Percentiles rank a stretch among this genome's conserved stretches.
Evolutionary conservation across 30 jellyfish, hydroid and myxozoan genomes (phyloP).

Genomic region (Chrysaora quinquecirrha): DNA sequence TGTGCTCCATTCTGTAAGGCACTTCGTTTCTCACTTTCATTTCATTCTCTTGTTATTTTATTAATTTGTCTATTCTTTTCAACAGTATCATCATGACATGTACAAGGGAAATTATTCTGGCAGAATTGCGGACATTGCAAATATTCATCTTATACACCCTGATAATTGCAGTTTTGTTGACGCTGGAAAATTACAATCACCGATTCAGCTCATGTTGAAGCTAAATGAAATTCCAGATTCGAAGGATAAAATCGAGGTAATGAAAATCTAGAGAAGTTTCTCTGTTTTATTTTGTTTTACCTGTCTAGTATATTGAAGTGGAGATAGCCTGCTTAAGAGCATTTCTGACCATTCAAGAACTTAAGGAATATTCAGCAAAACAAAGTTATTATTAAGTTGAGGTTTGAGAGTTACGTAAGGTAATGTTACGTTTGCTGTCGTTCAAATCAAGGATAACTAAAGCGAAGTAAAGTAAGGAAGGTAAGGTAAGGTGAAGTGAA

Average conservation of each 20-base stretch:
- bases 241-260: slow-evolving; percentile 52
- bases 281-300: background rate
- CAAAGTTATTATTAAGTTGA: background rate
- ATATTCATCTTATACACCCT: slow-evolving; percentile 38
- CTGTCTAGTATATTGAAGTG: background rate
- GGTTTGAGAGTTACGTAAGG: background rate
- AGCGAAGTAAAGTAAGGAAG: no score
- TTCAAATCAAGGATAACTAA: no score
- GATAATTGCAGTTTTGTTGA: slow-evolving; percentile 18
- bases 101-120: slow-evolving; percentile 24
- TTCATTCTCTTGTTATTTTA: background rate
- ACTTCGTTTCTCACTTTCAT: no score
- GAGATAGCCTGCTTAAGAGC: background rate
- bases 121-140: slow-evolving; percentile 55
- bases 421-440: background rate
- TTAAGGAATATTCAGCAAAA: background rate
- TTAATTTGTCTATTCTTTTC: background rate
- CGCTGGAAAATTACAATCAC: slow-evolving; percentile 10
- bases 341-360: no score
- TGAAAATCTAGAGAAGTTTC: background rate
- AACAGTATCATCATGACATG: slow-evolving; percentile 58
- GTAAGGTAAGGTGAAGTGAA: no score
- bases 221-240: slow-evolving; percentile 58
- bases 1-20: no score
- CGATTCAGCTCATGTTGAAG: slow-evolving; percentile 26